These are phyloP conservation scores for Dallia pectoralis DNA, from an alignment of 2,797 vertebrate species.

Conservation along the genomic window DNA sequence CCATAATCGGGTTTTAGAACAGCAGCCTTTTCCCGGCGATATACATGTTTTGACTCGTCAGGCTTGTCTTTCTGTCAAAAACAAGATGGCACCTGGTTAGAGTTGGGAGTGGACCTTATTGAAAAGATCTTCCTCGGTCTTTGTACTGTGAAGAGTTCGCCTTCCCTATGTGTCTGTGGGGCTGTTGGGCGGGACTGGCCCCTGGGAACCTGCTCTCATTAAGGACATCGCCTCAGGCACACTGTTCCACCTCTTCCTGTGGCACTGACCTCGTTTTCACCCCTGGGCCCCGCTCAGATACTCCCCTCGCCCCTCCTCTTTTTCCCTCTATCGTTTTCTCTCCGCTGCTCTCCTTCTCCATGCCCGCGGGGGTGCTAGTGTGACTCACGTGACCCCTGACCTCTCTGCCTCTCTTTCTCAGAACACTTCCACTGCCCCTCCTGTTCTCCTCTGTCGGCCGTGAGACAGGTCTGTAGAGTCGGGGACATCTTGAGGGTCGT, in stretches of 20 bases:
- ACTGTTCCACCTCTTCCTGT: conserved; percentile 81
- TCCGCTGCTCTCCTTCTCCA: conserved; percentile 71
- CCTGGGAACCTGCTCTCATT: conserved; percentile 89
- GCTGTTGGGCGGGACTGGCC: conserved; percentile 73
- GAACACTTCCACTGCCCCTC: conserved; percentile 39
- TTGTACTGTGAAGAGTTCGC: too few species aligned
- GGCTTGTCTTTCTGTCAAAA: conserved; percentile 66
- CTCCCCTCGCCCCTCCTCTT: conserved; percentile 51
- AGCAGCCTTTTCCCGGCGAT: conserved; percentile 30
- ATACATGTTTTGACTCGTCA: conserved; percentile 59
- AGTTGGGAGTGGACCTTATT: conserved; percentile 55
- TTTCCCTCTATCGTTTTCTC: conserved; percentile 57
- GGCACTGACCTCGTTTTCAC: conserved; percentile 94
- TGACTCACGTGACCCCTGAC: conserved; percentile 83
- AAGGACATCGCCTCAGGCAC: conserved; percentile 60
- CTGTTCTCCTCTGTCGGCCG: background rate
- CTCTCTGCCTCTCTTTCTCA: conserved; percentile 69
- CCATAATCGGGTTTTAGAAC: background rate
- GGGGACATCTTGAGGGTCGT: conserved; percentile 1
- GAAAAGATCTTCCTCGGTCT: background rate
- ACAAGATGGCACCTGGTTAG: conserved; percentile 67
- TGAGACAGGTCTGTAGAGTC: background rate
- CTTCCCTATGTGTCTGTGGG: conserved; percentile 39
- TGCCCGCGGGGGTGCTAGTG: conserved; percentile 70
- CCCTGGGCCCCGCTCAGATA: conserved; percentile 66